phyloP scores from a whole-genome alignment of 2,113 vertebrate species.

The Oncorhynchus kisutch region DNA sequence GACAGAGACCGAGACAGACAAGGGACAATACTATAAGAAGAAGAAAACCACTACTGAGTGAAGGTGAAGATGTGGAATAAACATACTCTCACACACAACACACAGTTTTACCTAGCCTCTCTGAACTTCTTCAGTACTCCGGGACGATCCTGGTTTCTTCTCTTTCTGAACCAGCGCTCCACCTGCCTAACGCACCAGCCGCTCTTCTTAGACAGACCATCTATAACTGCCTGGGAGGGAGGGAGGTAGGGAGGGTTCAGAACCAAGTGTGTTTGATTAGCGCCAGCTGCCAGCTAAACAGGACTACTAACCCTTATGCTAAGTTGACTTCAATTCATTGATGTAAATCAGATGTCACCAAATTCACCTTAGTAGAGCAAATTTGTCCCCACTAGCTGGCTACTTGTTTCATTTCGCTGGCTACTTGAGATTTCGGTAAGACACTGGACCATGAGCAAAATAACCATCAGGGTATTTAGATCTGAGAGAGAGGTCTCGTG shows the following conservation, averaged over 20 bases:
- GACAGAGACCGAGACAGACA: conserved; percentile 7
- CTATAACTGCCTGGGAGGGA: conserved; percentile 77
- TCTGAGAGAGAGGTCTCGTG: neutral
- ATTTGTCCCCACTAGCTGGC: no score
- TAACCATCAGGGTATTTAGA: neutral
- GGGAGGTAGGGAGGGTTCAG: no score
- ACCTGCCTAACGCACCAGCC: conserved; percentile 79
- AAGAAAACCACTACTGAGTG: neutral
- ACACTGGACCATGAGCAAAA: no score
- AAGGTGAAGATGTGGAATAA: neutral
- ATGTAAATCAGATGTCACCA: no score
- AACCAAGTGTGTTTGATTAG: neutral
- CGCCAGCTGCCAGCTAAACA: no score
- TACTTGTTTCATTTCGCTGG: no score
- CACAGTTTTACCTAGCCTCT: conserved; percentile 84
- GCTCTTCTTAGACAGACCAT: conserved; percentile 88
- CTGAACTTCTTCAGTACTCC: conserved; percentile 87
- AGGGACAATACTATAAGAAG: neutral
- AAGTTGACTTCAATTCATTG: no score
- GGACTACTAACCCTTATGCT: no score
- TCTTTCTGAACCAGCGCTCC: conserved; percentile 89
- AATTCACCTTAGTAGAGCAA: no score
- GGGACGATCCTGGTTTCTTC: conserved; percentile 82
- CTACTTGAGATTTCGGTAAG: no score
- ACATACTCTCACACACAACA: neutral